Evolutionary conservation across 2,797 vertebrate genomes (phyloP).

Genomic region (Eulemur albifrons): DNA sequence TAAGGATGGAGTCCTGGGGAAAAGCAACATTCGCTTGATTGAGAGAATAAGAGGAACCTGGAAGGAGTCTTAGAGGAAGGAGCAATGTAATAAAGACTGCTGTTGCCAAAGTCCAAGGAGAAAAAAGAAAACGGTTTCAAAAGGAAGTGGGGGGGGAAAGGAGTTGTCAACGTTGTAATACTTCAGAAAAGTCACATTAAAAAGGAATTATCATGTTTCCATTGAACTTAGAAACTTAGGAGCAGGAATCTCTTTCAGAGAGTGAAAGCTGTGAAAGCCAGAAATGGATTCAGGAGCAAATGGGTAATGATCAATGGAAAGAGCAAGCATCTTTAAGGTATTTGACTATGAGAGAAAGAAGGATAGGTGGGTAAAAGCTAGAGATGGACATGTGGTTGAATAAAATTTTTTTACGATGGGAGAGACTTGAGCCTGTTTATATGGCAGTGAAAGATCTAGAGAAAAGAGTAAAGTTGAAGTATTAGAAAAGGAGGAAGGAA

Average conservation of each 20-base stretch:
- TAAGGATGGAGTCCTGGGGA: not conserved
- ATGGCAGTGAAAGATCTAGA: not conserved
- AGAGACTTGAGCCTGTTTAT: not conserved
- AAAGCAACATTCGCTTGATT: not conserved
- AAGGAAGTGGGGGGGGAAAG: not conserved
- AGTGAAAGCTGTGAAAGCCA: not conserved
- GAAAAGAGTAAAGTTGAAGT: not conserved
- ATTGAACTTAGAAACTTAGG: not conserved
- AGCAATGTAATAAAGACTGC: not conserved
- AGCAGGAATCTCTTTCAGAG: not conserved
- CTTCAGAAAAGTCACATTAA: not conserved
- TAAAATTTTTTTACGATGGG: not conserved
- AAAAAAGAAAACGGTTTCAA: not conserved
- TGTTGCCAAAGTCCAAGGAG: not conserved
- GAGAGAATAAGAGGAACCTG: not conserved
- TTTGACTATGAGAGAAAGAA: not conserved
- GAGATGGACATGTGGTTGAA: not conserved
- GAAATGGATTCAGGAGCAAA: not conserved
- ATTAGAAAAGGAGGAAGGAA: not conserved
- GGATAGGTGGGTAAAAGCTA: not conserved
- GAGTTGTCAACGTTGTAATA: not conserved
- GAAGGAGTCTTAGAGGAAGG: not conserved
- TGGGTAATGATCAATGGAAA: not conserved
- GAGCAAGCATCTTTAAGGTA: too few species aligned
- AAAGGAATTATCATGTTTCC: not conserved